These are phyloP conservation scores for Siniperca obscura DNA, from an alignment of 2,797 vertebrate genomes.

Conservation along the genomic window DNA sequence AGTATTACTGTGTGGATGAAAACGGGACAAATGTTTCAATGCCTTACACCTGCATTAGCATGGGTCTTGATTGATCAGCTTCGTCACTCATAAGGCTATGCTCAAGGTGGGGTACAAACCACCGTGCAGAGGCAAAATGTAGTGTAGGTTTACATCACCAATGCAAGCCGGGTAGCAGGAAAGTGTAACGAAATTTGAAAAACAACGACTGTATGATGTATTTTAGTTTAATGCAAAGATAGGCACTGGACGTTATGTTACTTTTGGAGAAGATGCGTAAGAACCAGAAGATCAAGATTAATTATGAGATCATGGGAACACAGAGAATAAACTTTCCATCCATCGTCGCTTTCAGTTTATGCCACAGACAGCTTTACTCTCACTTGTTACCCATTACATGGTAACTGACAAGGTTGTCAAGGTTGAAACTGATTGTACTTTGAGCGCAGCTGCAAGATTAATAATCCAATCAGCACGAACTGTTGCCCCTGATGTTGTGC, in stretches of 20 bases:
- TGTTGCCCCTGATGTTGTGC: neutral
- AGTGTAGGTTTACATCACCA: too few relatives aligned
- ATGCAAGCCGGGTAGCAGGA: neutral
- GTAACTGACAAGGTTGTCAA: neutral
- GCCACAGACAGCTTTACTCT: too few relatives aligned
- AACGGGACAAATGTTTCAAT: neutral
- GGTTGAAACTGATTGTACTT: neutral
- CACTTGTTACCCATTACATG: too few relatives aligned
- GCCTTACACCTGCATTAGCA: conserved; percentile 16
- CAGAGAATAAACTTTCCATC: too few relatives aligned
- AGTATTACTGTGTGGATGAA: neutral
- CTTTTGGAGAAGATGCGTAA: neutral
- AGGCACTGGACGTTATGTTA: neutral
- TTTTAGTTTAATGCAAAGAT: neutral
- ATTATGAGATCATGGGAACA: too few relatives aligned
- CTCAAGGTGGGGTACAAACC: neutral
- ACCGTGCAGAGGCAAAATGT: neutral
- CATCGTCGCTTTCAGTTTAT: too few relatives aligned
- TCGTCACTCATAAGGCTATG: neutral
- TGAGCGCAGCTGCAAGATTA: neutral
- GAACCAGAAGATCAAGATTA: too few relatives aligned
- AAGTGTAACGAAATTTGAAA: neutral
- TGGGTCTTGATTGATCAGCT: neutral
- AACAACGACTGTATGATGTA: neutral
- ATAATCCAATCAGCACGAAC: neutral